Evolutionary conservation across 2,113 vertebrate genomes (phyloP).

Genomic region (Colossoma macropomum): DNA sequence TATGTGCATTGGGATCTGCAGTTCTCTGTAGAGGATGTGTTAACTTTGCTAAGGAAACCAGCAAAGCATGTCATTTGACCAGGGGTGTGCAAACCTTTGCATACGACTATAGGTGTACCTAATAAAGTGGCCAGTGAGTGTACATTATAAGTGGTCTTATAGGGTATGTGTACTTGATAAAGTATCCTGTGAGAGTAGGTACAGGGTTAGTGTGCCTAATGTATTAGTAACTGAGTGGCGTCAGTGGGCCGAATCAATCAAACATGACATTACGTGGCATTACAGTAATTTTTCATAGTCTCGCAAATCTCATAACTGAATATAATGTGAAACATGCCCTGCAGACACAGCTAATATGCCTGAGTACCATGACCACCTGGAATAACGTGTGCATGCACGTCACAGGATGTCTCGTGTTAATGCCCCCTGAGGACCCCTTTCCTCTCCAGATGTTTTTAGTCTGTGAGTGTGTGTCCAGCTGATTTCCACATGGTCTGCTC

Average conservation of each 20-base stretch:
- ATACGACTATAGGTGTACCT: too few species aligned
- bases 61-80: too few species aligned
- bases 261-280: not conserved
- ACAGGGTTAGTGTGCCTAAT: too few species aligned
- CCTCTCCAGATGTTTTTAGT: conserved; percentile 19
- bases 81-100: too few species aligned
- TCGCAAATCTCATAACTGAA: not conserved
- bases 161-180: too few species aligned
- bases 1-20: too few species aligned
- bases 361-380: conserved; percentile 23
- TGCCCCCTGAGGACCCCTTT: not conserved
- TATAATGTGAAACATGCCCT: not conserved
- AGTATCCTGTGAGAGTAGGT: too few species aligned
- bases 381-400: not conserved
- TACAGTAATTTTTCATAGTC: not conserved
- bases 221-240: too few species aligned
- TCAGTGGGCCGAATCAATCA: not conserved
- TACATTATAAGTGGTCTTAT: too few species aligned
- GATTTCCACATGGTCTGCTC: conserved; percentile 28
- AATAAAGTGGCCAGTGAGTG: too few species aligned
- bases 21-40: too few species aligned
- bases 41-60: too few species aligned
- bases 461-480: conserved; percentile 26
- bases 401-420: conserved; percentile 7
- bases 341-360: not conserved